These are phyloP conservation scores for Atopsyche davidsoni DNA, from an alignment of 1,140 invertebrate species.

Conservation along the genomic window DNA sequence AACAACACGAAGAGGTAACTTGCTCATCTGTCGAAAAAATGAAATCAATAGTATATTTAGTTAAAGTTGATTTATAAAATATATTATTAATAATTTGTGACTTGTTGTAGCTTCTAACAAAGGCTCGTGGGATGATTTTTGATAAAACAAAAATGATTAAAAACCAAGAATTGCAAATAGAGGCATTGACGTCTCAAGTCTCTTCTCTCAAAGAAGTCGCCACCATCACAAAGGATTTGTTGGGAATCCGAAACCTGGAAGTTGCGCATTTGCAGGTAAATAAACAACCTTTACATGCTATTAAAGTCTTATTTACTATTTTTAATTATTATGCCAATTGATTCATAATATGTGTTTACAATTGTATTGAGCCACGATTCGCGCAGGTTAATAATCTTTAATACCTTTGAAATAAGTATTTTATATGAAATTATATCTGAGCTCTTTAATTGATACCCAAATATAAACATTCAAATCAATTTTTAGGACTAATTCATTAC, in stretches of 20 bases:
- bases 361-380: too few relatives aligned
- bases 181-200: constrained; percentile 62
- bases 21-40: too few relatives aligned
- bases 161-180: constrained; percentile 69
- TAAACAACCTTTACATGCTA: neutral
- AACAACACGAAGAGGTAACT: constrained; percentile 45
- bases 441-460: too few relatives aligned
- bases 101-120: constrained; percentile 45
- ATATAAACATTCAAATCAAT: too few relatives aligned
- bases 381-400: too few relatives aligned
- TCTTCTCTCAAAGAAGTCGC: constrained; percentile 70
- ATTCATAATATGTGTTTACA: too few relatives aligned
- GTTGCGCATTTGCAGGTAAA: constrained; percentile 63
- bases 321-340: neutral
- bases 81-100: too few relatives aligned
- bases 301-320: constrained; percentile 7
- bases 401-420: too few relatives aligned
- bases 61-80: too few relatives aligned
- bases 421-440: too few relatives aligned
- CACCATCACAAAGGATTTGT: constrained; percentile 66
- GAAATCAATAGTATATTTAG: too few relatives aligned
- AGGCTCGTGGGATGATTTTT: constrained; percentile 58
- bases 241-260: constrained; percentile 70
- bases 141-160: constrained; percentile 64
- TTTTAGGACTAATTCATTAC: too few relatives aligned